Percentiles rank a stretch among this genome's conserved stretches.
Evolutionary conservation across 2,113 vertebrate species (phyloP).

Genomic region (Proteles cristata): DNA sequence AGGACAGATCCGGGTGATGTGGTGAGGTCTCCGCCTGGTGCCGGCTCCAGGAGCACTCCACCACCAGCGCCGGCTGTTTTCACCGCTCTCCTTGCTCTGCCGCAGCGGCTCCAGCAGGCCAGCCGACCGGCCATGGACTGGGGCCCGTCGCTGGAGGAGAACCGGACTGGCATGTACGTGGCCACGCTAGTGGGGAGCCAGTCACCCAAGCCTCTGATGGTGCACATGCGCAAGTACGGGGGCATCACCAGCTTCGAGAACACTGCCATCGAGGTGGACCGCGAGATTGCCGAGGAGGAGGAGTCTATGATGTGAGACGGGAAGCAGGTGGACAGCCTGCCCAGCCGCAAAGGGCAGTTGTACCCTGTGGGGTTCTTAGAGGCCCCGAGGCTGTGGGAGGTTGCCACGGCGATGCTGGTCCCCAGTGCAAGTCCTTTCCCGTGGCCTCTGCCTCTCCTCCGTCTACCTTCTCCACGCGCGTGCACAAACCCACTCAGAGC

Average conservation of each 20-base stretch:
- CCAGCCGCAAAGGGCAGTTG: fast-evolving
- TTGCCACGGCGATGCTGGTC: neutral
- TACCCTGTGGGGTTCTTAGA: neutral
- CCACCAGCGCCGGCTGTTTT: fast-evolving
- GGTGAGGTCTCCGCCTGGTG: neutral
- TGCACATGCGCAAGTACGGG: conserved; percentile 90
- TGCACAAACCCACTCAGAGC: neutral
- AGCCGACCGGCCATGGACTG: conserved; percentile 88
- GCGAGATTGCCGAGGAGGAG: conserved; percentile 88
- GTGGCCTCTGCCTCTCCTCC: conserved; percentile 32
- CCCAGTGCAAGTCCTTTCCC: neutral
- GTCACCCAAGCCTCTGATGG: conserved; percentile 90
- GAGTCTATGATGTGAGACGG: conserved; percentile 87
- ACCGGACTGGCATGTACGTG: conserved; percentile 88
- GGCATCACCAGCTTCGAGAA: conserved; percentile 91
- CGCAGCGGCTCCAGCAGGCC: conserved; percentile 87
- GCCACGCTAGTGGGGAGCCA: conserved; percentile 86
- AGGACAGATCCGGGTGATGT: fast-evolving
- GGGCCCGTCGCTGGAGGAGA: conserved; percentile 89
- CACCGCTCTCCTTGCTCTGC: neutral
- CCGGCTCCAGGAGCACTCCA: neutral
- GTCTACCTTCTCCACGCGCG: neutral
- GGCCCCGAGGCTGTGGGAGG: neutral
- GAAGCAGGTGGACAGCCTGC: neutral
- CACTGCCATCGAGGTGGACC: conserved; percentile 88